A percentile compares a stretch with the other conserved stretches of the same genome.
Evolutionary conservation across 2,888 invertebrate genomes (phyloP).

Genomic region (Opisthograptis luteolata): DNA sequence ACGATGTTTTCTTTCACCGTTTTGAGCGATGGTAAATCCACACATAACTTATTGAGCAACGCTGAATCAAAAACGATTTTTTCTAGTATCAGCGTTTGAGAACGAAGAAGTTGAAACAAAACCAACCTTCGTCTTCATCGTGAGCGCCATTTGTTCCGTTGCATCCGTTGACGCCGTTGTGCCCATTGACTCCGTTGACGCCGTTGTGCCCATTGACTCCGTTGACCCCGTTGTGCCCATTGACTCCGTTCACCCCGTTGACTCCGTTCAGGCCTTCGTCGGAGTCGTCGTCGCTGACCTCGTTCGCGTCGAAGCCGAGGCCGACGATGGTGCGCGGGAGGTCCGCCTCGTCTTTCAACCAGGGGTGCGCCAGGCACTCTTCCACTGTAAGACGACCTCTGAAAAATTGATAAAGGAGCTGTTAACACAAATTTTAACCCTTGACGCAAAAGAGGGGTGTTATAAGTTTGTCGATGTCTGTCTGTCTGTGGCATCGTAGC

Average conservation of each 20-base stretch:
- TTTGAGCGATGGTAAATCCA: no score
- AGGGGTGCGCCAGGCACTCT: conserved; percentile 95
- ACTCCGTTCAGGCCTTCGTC: conserved; percentile 47
- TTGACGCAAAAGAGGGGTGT: no score
- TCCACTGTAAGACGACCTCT: conserved; percentile 95
- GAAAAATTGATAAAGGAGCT: conserved; percentile 52
- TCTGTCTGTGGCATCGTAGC: no score
- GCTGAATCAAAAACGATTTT: no score
- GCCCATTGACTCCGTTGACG: conserved; percentile 50
- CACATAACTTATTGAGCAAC: no score
- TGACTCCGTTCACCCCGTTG: conserved; percentile 46
- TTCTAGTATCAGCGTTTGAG: no score
- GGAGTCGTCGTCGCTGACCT: conserved; percentile 45
- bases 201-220: conserved; percentile 48
- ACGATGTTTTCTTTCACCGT: no score
- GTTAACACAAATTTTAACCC: no score
- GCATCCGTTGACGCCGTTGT: conserved; percentile 49
- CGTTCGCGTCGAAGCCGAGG: conserved; percentile 64
- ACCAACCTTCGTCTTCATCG: conserved; percentile 65
- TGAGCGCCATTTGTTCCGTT: conserved; percentile 60
- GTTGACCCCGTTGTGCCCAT: conserved; percentile 46
- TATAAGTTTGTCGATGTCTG: no score
- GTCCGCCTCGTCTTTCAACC: conserved; percentile 89
- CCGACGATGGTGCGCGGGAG: conserved; percentile 80
- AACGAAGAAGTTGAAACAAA: neutral